Evolutionary conservation across 35 echinoderm and acorn worm genomes (phyloP).

Genomic region (Antedon bifida): DNA sequence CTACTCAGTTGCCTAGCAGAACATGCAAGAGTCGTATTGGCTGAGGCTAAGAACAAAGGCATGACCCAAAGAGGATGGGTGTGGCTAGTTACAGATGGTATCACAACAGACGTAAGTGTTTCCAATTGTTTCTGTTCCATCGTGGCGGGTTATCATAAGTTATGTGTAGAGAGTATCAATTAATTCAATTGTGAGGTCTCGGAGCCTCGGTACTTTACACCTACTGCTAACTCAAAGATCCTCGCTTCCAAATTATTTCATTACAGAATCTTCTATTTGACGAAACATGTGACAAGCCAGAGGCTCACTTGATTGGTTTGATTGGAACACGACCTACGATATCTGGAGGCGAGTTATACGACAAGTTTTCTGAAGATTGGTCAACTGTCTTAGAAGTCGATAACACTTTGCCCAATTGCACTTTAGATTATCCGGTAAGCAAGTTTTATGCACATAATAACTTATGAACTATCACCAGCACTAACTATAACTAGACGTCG

Average conservation of each 20-base stretch:
- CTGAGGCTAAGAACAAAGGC: background rate
- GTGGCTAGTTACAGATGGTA: slow-evolving; percentile 3
- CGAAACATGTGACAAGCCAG: background rate
- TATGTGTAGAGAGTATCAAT: too few relatives aligned
- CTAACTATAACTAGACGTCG: too few relatives aligned
- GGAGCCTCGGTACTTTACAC: too few relatives aligned
- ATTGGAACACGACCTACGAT: slow-evolving; percentile 6
- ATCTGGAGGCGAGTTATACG: background rate
- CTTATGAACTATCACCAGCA: too few relatives aligned
- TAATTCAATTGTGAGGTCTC: too few relatives aligned
- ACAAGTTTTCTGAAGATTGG: background rate
- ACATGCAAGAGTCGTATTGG: slow-evolving; percentile 7
- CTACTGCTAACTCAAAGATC: too few relatives aligned
- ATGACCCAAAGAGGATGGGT: slow-evolving; percentile 13
- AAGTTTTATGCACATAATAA: too few relatives aligned
- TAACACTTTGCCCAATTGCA: background rate
- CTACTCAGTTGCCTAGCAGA: slow-evolving; percentile 1
- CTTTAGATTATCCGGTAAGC: background rate
- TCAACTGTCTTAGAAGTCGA: background rate
- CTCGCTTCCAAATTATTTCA: too few relatives aligned
- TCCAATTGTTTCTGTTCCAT: too few relatives aligned
- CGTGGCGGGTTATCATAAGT: too few relatives aligned
- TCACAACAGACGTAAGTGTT: slow-evolving; percentile 5
- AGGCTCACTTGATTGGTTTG: background rate
- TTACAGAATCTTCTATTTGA: background rate